Evolutionary conservation across 2,888 invertebrate genomes (phyloP), one percentile per base, ranked within the genome.

Genomic region (Drosophila kambysellisi): DNA sequence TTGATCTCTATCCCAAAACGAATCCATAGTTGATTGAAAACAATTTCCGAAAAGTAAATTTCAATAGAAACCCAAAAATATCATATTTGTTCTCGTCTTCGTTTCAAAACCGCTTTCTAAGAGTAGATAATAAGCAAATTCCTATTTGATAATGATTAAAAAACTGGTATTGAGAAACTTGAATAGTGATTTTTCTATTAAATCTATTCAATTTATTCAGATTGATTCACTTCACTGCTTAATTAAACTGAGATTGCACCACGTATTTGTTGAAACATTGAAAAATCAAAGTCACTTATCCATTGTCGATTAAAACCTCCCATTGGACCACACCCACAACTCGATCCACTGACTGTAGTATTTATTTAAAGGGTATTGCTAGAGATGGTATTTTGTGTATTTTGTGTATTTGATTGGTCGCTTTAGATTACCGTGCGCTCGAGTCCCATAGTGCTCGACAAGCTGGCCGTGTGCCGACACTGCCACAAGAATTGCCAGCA

Each of bases 401-500:
- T 61, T 43, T 33, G 56, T 63, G 48, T 35, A 25, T 35, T 35
- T 33, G 43, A 12, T 46, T 35, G 54, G 51, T 25, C 37, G 52
- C 66, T 54, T 56, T 76, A 96, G 96, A 96, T 96, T 80, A 96
- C 96, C 57, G 96, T 96, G 66, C 95, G 96, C 88, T 96, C 96
- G 59, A 96, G 96, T 92, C 96, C 96, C 70, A 95, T 95, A 80
- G 90, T 92, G 76, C 95, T 95, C 73, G 96, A 96, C 93, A 95
- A 95, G 67, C 94, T 96, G 88, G 95, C 96, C 63, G 95, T 96
- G 64, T 96, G 96, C 93, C 95, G 96, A 79, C 96, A 96, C 92
- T 96, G 96, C 93, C 96, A 96, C 91, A 96, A 96, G 93, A 96
- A 96, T 90, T 96, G 96, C 93, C 94, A 92, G 68, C 91, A 92